A percentile compares a stretch with the other conserved stretches of the same genome.
These are phyloP conservation scores for Gambelia wislizenii DNA, from an alignment of 2,797 vertebrate genomes.

Conservation along the genomic window DNA sequence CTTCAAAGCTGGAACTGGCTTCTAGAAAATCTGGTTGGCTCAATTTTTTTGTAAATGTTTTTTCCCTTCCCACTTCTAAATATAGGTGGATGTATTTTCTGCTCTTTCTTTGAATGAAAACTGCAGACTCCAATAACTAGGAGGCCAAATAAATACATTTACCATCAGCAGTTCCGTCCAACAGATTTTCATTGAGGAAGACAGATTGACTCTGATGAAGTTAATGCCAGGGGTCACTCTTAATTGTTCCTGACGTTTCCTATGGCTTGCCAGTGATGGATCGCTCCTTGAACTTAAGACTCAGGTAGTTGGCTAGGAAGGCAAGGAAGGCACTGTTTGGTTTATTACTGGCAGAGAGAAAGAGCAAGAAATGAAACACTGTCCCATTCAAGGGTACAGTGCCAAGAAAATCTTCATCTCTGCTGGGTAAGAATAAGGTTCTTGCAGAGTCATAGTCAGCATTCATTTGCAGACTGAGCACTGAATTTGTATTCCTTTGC, in stretches of 20 bases:
- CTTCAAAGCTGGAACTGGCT: too few species aligned
- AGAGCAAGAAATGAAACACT: background rate
- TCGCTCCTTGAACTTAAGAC: slow-evolving; percentile 8
- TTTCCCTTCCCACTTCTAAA: too few species aligned
- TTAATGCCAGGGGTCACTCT: slow-evolving; percentile 34
- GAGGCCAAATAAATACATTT: slow-evolving; percentile 46
- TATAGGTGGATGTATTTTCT: background rate
- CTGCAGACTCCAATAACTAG: slow-evolving; percentile 13
- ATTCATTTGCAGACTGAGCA: background rate
- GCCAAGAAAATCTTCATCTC: background rate
- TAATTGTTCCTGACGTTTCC: slow-evolving; percentile 63
- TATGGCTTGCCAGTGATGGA: slow-evolving; percentile 32
- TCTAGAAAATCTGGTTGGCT: background rate
- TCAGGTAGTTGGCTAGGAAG: slow-evolving; percentile 24
- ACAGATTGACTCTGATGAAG: slow-evolving; percentile 46
- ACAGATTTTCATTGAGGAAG: slow-evolving; percentile 58
- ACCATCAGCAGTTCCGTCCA: slow-evolving; percentile 48
- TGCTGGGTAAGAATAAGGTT: rapidly evolving
- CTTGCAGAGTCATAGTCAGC: background rate
- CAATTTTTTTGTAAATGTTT: background rate
- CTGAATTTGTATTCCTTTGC: background rate
- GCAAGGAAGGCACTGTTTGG: background rate
- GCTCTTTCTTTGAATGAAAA: slow-evolving; percentile 55
- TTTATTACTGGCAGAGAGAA: background rate
- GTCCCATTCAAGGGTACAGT: background rate